Base-by-base conservation (phyloP, 2,113 vertebrate species). In the Muntiacus reevesi region DNA sequence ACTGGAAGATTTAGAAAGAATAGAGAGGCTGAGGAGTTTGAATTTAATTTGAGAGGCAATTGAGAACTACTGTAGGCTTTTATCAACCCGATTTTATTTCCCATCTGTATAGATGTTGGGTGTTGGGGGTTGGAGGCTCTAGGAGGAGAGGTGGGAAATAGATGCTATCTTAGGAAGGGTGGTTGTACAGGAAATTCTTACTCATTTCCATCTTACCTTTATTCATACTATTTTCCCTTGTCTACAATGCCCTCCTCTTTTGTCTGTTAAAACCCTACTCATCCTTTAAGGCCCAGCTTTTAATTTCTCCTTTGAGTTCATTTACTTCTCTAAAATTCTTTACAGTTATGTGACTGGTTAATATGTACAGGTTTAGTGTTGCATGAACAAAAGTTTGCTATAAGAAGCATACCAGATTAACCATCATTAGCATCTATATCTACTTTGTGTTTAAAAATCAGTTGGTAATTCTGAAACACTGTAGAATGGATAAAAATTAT, bases 401-500 rank as follows among this genome's bases (percentile, higher is more conserved):
- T 99, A 98, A 99, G 98, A 98, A 98, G 98, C 98, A 99, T 99
- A 99, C 99, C 98, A 98, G 98, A 97, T 98, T 99, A 99, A 99
- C 98, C 99, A 99, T 98, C 99, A 99, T 99, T 99, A 99, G 99
- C 99, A 99, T 99, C 99, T 99, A 92, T 99, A 99, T 98, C 98
- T 99, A 99, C 98, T 99, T 99, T 99, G 99, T 99, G 99, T 99
- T 99, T 98, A 99, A 98, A 98, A 99, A 99, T 99, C 98, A 98
- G 97, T 99, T 99, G 99, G 98, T 99, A 99, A 99, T 99, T 99
- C 99, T 99, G 99, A 99, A 99, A 99, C 99, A 99, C 99, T 99
- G 99, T 99, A 99, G 99, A 99, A 99, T 99, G 99, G 99, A 99
- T 99, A 99, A 99, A 99, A 98, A 99, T 99, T 99, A 99, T 99